These are phyloP conservation scores for Syrista parreyssii DNA, from an alignment of 2,888 invertebrate species.

Conservation along the genomic window DNA sequence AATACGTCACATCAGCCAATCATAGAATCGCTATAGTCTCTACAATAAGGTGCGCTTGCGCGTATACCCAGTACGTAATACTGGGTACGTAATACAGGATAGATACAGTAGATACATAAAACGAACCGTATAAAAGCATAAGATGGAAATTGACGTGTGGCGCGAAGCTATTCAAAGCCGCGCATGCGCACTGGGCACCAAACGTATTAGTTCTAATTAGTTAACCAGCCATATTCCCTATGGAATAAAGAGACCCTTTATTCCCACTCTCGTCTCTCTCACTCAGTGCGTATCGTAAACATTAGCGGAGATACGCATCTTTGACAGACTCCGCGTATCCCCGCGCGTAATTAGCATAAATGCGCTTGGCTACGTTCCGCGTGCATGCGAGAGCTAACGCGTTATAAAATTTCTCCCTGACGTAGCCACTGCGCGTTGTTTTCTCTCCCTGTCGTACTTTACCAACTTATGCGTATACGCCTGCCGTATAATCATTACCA, in stretches of 20 bases:
- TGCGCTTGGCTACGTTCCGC: conserved; percentile 8
- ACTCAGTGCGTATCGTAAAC: conserved; percentile 8
- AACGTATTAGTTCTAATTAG: conserved; percentile 20
- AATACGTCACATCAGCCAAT: background rate
- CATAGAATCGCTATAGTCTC: too few relatives aligned
- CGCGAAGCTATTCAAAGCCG: background rate
- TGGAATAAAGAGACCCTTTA: background rate
- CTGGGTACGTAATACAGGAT: background rate
- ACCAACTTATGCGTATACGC: background rate
- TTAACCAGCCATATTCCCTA: conserved; percentile 14
- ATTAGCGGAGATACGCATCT: conserved; percentile 22
- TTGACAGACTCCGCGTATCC: conserved; percentile 21
- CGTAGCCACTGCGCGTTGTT: background rate
- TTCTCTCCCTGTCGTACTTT: background rate
- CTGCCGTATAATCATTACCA: background rate
- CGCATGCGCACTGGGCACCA: background rate
- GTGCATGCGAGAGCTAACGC: background rate
- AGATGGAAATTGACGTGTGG: background rate
- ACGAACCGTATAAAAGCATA: background rate
- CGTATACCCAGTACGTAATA: background rate
- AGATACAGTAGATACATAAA: background rate
- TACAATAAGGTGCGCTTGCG: background rate
- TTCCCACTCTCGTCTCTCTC: background rate
- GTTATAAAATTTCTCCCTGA: background rate
- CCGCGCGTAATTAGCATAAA: conserved; percentile 23